Evolutionary conservation across 2,888 invertebrate species (phyloP).

Genomic region (Chrysomela aeneicollis): DNA sequence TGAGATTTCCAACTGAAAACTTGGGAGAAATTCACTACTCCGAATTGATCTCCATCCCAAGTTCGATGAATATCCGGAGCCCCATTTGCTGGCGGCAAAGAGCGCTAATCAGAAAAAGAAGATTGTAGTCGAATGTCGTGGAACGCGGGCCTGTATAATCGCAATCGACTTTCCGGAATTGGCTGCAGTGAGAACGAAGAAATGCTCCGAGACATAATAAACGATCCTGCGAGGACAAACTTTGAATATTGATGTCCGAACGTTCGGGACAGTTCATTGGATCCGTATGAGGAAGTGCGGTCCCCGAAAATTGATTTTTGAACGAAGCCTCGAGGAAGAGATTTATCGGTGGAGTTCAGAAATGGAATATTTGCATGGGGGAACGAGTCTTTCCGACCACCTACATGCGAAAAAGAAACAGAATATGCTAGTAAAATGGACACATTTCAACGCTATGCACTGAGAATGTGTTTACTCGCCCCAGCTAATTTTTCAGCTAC

Average conservation of each 20-base stretch:
- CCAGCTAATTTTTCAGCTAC: too few relatives aligned
- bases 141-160: slow-evolving; percentile 45
- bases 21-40: too few relatives aligned
- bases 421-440: too few relatives aligned
- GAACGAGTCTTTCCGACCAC: too few relatives aligned
- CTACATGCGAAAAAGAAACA: too few relatives aligned
- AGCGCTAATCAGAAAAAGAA: slow-evolving; percentile 49
- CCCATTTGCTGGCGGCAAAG: neutral
- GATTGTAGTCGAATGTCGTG: slow-evolving; percentile 46
- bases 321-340: slow-evolving; percentile 30
- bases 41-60: too few relatives aligned
- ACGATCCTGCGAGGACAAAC: slow-evolving; percentile 58
- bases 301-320: slow-evolving; percentile 56
- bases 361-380: too few relatives aligned
- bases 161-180: slow-evolving; percentile 48
- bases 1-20: too few relatives aligned
- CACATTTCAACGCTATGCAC: too few relatives aligned
- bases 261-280: slow-evolving; percentile 52
- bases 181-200: slow-evolving; percentile 50
- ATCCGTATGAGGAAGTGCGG: slow-evolving; percentile 50
- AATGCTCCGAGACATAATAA: slow-evolving; percentile 57
- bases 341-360: too few relatives aligned
- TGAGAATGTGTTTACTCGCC: too few relatives aligned
- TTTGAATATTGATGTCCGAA: slow-evolving; percentile 61
- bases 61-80: neutral